A percentile compares a stretch with the other conserved stretches of the same genome.
These are phyloP conservation scores for Anarrhichthys ocellatus DNA, from an alignment of 2,113 vertebrate species.

Conservation along the genomic window DNA sequence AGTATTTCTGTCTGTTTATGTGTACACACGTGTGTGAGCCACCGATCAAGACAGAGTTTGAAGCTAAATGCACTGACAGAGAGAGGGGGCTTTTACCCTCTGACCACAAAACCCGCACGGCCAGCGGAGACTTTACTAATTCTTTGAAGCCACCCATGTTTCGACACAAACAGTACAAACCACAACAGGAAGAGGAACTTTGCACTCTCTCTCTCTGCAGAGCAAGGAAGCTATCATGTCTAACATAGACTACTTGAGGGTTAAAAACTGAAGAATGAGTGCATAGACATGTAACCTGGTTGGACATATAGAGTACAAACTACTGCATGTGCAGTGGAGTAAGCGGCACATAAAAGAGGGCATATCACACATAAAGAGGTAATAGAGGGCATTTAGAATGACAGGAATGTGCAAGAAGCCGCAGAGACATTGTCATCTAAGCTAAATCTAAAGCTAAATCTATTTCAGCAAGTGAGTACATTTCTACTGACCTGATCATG, in stretches of 20 bases:
- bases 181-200: constrained; percentile 43
- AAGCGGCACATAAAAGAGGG: not conserved
- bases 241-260: not conserved
- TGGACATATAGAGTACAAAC: constrained; percentile 16
- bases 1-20: constrained; percentile 19
- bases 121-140: constrained; percentile 36
- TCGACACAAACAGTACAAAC: constrained; percentile 31
- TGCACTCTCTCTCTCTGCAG: constrained; percentile 35
- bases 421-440: constrained; percentile 36
- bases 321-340: not conserved
- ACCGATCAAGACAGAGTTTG: constrained; percentile 15
- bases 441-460: too few relatives aligned
- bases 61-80: constrained; percentile 38
- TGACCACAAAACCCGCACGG: constrained; percentile 44
- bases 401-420: constrained; percentile 52
- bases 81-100: constrained; percentile 16
- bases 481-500: constrained; percentile 72
- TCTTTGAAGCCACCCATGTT: constrained; percentile 34
- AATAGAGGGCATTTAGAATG: constrained; percentile 4
- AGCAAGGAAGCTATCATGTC: constrained; percentile 4
- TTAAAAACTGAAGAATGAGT: not conserved
- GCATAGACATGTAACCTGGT: not conserved
- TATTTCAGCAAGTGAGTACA: constrained; percentile 26
- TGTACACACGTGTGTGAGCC: not conserved
- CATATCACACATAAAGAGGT: constrained; percentile 5